Conservation (phyloP, 2,797 vertebrate genomes). For the Gymnoscopelus microlampas region DNA sequence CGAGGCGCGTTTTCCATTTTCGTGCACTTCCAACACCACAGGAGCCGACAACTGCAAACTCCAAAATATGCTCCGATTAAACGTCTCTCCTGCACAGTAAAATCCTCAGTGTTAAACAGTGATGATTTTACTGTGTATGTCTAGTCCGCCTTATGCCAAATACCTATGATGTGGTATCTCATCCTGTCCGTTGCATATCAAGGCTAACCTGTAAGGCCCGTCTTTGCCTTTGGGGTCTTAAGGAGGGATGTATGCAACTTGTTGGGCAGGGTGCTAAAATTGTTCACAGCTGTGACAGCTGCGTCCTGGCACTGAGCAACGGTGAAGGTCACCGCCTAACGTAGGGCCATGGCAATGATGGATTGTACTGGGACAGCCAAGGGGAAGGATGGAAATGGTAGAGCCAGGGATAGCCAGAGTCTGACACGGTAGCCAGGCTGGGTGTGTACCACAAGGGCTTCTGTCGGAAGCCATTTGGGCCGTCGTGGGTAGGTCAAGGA, state of each 20-base stretch:
- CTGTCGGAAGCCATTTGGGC: background rate
- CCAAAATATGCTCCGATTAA: slow-evolving; percentile 8
- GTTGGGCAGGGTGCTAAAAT: slow-evolving; percentile 42
- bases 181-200: background rate
- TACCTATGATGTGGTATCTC: background rate
- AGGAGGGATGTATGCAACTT: slow-evolving; percentile 10
- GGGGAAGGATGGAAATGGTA: background rate
- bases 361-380: slow-evolving; percentile 33
- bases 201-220: slow-evolving; percentile 1
- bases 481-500: too few relatives aligned
- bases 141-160: background rate
- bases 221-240: slow-evolving; percentile 4
- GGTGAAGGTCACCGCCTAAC: slow-evolving; percentile 39
- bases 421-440: slow-evolving; percentile 3
- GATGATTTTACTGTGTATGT: background rate
- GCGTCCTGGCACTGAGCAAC: slow-evolving; percentile 34
- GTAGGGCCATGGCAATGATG: slow-evolving; percentile 47
- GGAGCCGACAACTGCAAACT: slow-evolving; percentile 22
- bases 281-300: slow-evolving; percentile 54
- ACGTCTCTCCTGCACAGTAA: background rate
- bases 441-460: background rate
- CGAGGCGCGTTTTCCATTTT: slow-evolving; percentile 39
- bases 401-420: slow-evolving; percentile 7
- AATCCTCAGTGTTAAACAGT: too few relatives aligned
- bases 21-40: slow-evolving; percentile 18